A percentile compares a stretch with the other conserved stretches of the same genome.
Evolutionary conservation across 2,888 invertebrate genomes (phyloP).

Genomic region (Caenorhabditis drosophilae): DNA sequence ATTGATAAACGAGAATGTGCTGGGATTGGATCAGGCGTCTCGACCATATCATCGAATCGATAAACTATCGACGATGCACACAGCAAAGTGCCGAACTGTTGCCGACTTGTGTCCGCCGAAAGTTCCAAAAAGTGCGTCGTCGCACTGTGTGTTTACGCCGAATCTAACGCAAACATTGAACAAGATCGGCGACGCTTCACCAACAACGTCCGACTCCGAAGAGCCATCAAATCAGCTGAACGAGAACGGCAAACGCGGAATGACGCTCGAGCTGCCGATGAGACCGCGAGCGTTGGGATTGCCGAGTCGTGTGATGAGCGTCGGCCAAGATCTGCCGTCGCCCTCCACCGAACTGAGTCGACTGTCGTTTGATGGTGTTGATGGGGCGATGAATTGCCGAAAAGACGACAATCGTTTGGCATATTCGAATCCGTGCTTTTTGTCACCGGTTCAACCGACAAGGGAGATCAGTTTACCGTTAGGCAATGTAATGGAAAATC

Average conservation of each 20-base stretch:
- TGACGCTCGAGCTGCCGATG: conserved; percentile 26
- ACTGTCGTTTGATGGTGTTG: conserved; percentile 47
- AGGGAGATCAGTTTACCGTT: neutral
- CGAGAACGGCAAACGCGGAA: conserved; percentile 58
- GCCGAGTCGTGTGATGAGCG: conserved; percentile 4
- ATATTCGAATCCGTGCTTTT: conserved; percentile 51
- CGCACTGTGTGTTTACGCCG: conserved; percentile 38
- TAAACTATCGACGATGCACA: conserved; percentile 12
- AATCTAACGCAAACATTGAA: neutral
- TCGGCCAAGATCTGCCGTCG: conserved; percentile 59
- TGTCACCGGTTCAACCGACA: conserved; percentile 23
- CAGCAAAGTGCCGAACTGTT: neutral
- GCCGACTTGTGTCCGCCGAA: conserved; percentile 38
- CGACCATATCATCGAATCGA: conserved; percentile 24
- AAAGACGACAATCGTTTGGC: conserved; percentile 4
- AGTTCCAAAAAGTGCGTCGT: conserved; percentile 44
- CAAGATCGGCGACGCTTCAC: neutral
- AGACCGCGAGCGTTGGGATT: conserved; percentile 39
- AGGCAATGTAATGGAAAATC: conserved; percentile 7
- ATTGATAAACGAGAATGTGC: conserved; percentile 58
- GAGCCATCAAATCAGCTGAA: conserved; percentile 42
- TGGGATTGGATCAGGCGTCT: conserved; percentile 30
- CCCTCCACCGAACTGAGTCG: conserved; percentile 66
- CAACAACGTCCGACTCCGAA: neutral
- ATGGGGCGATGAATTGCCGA: too few relatives aligned